Percentiles rank a stretch among this genome's conserved stretches.
These are phyloP conservation scores for Pseudopodoces humilis DNA, from an alignment of 2,113 vertebrate species.

Conservation along the genomic window DNA sequence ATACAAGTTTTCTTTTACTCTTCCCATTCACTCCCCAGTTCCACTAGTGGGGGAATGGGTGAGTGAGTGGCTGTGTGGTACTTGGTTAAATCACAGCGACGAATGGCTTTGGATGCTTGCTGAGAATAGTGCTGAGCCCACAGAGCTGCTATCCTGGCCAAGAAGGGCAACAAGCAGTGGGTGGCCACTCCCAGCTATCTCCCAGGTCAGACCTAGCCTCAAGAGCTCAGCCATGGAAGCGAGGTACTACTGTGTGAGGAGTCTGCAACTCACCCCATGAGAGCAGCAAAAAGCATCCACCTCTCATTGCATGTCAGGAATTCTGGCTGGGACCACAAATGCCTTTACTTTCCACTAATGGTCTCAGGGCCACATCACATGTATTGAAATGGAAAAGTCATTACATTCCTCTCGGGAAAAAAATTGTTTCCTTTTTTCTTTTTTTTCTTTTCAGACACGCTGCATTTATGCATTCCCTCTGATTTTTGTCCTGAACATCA, in stretches of 20 bases:
- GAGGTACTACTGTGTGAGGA: accelerated
- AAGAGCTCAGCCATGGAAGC: not conserved
- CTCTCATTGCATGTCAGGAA: not conserved
- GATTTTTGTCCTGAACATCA: not conserved
- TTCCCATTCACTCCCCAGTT: not conserved
- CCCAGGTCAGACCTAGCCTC: not conserved
- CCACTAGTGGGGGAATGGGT: no score
- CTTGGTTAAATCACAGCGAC: not conserved
- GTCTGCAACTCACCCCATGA: not conserved
- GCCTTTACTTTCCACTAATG: accelerated
- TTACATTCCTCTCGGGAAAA: not conserved
- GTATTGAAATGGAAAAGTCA: not conserved
- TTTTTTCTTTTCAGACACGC: not conserved
- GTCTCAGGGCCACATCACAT: not conserved
- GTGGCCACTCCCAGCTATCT: no score
- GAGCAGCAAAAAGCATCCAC: not conserved
- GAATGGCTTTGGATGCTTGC: not conserved
- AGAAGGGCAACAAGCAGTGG: not conserved
- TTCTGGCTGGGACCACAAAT: not conserved
- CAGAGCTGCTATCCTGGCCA: not conserved
- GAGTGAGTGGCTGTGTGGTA: not conserved
- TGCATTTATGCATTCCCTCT: not conserved
- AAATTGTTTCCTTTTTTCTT: not conserved
- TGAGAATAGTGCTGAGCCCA: not conserved
- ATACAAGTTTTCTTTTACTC: not conserved